Evolutionary conservation across 2,888 invertebrate species (phyloP).

Genomic region (Chymomyza amoena): DNA sequence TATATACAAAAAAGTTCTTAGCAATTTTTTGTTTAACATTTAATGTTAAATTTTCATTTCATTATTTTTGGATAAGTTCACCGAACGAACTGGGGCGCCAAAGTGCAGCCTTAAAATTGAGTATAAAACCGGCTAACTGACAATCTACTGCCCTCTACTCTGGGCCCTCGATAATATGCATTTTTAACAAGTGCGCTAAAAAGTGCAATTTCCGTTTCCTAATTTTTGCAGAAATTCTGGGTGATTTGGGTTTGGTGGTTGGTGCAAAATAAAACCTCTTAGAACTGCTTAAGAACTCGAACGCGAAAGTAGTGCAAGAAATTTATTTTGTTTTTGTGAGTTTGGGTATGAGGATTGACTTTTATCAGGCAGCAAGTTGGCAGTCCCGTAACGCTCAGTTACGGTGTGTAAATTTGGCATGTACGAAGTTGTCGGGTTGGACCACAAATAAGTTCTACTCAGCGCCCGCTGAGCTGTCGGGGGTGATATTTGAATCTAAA

Average conservation of each 20-base stretch:
- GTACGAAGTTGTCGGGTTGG: constrained; percentile 51
- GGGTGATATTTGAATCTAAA: constrained; percentile 87
- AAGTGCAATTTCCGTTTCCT: constrained; percentile 66
- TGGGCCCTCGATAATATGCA: constrained; percentile 63
- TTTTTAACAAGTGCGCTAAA: constrained; percentile 78
- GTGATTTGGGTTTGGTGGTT: not conserved
- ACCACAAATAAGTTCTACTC: constrained; percentile 55
- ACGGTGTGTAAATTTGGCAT: constrained; percentile 61
- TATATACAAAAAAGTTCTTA: constrained; percentile 51
- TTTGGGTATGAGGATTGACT: not conserved
- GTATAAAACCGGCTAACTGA: not conserved
- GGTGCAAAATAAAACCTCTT: constrained; percentile 52
- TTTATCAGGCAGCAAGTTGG: constrained; percentile 24
- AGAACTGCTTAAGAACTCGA: constrained; percentile 59
- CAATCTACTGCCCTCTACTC: not conserved
- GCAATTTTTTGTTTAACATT: constrained; percentile 49
- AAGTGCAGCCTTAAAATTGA: not conserved
- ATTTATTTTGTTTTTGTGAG: constrained; percentile 66
- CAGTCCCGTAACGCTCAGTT: constrained; percentile 17
- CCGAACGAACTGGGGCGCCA: constrained; percentile 13
- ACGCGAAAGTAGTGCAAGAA: constrained; percentile 75
- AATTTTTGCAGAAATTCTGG: not conserved
- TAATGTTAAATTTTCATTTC: constrained; percentile 43
- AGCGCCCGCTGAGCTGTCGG: constrained; percentile 82
- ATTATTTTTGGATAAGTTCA: constrained; percentile 17